These are phyloP conservation scores for Leucoraja erinaceus DNA, from an alignment of 2,113 vertebrate species.

Conservation along the genomic window DNA sequence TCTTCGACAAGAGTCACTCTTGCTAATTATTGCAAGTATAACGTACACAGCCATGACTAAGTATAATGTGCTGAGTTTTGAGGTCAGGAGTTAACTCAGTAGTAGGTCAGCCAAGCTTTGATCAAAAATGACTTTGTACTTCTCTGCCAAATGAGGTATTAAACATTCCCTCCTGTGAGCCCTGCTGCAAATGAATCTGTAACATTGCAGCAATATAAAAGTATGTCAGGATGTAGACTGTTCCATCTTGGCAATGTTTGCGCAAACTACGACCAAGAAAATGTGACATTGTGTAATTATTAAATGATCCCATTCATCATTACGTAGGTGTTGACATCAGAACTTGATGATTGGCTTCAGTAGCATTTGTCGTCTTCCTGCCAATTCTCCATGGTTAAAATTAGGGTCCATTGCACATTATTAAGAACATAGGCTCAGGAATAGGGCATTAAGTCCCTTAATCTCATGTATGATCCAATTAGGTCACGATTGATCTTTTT, in stretches of 20 bases:
- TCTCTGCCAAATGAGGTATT: constrained; percentile 28
- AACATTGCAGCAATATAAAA: background rate
- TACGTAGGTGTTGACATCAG: background rate
- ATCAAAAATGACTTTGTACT: constrained; percentile 37
- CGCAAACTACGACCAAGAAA: background rate
- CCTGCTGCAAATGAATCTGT: background rate
- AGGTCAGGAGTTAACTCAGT: background rate
- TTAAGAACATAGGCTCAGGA: background rate
- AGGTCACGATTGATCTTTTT: background rate
- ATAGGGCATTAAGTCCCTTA: background rate
- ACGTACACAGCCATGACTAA: constrained; percentile 7
- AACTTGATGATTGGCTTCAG: background rate
- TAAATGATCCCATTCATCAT: background rate
- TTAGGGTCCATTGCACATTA: background rate
- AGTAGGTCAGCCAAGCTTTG: constrained; percentile 32
- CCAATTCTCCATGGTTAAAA: background rate
- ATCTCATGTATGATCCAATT: background rate
- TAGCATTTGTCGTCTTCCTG: background rate
- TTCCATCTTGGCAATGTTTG: background rate
- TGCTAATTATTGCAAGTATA: constrained; percentile 5
- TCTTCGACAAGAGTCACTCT: background rate
- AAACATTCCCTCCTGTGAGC: constrained; percentile 24
- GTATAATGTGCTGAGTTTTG: constrained; percentile 30
- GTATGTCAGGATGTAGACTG: background rate
- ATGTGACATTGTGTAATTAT: constrained; percentile 12